Percentiles rank a stretch among this genome's conserved stretches.
Conservation (phyloP, 1,140 invertebrate species). For the Marisa cornuarietis region DNA sequence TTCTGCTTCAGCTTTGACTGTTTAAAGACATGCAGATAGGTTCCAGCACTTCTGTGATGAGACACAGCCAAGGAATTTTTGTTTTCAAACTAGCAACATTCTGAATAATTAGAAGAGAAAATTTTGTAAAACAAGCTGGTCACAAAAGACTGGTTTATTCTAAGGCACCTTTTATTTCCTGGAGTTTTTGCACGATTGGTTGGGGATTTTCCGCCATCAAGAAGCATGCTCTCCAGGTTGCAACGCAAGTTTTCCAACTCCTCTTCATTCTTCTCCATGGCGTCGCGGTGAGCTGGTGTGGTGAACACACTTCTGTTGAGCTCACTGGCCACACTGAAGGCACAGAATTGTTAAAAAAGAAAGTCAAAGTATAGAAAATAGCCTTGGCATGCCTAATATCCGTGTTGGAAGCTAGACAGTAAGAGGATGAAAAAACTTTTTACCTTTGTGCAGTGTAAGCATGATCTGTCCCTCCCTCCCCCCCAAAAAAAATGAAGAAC, state of each 20-base stretch:
- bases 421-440: too few relatives aligned
- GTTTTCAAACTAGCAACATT: too few relatives aligned
- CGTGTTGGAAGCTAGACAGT: too few relatives aligned
- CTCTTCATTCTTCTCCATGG: not conserved
- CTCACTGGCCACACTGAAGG: not conserved
- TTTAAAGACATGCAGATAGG: too few relatives aligned
- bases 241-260: slow-evolving; percentile 7
- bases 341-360: not conserved
- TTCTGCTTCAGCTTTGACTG: too few relatives aligned
- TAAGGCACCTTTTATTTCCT: not conserved
- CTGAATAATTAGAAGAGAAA: not conserved
- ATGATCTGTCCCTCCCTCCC: too few relatives aligned
- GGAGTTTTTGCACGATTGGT: not conserved
- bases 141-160: too few relatives aligned
- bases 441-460: too few relatives aligned
- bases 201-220: slow-evolving; percentile 9
- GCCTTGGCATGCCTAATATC: not conserved
- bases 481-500: too few relatives aligned
- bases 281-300: slow-evolving; percentile 15
- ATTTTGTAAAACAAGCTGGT: not conserved
- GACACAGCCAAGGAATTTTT: too few relatives aligned
- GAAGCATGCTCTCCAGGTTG: slow-evolving; percentile 20
- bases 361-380: not conserved
- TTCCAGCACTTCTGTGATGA: too few relatives aligned
- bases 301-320: slow-evolving; percentile 16